Evolutionary conservation across 2,113 vertebrate species (phyloP).

Genomic region (Zootoca vivipara): DNA sequence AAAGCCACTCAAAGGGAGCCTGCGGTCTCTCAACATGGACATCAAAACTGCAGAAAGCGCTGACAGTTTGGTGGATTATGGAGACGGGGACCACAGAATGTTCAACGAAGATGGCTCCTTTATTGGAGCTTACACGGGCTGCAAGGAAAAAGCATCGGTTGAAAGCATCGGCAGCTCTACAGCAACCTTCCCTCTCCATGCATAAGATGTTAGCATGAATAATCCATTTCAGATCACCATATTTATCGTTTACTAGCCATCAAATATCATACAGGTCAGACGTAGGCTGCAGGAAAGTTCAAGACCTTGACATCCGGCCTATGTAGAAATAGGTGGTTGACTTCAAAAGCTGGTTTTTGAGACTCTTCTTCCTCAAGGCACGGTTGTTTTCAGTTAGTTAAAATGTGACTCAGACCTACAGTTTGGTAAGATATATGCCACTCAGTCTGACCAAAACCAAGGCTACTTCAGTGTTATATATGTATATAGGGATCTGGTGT

Average conservation of each 20-base stretch:
- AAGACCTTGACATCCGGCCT: conserved; percentile 47
- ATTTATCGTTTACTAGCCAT: conserved; percentile 51
- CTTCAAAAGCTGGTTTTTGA: conserved; percentile 56
- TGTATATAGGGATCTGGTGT: conserved; percentile 25
- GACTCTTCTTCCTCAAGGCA: conserved; percentile 27
- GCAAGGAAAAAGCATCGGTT: conserved; percentile 86
- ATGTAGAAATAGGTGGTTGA: conserved; percentile 55
- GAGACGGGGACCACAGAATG: conserved; percentile 89
- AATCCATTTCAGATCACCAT: conserved; percentile 42
- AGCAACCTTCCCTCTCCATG: conserved; percentile 78
- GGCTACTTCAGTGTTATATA: conserved; percentile 25
- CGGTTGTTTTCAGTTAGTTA: conserved; percentile 45
- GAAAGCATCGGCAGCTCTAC: conserved; percentile 87
- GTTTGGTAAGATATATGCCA: not conserved
- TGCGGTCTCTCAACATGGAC: conserved; percentile 83
- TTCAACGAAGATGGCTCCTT: conserved; percentile 98
- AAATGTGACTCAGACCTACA: conserved; percentile 34
- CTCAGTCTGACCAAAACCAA: conserved; percentile 34
- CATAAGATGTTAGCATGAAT: conserved; percentile 43
- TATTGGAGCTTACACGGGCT: conserved; percentile 91
- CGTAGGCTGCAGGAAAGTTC: conserved; percentile 37
- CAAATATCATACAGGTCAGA: conserved; percentile 40
- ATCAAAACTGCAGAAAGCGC: conserved; percentile 89
- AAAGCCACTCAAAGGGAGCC: conserved; percentile 94
- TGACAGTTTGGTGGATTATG: conserved; percentile 95